Base-by-base conservation (phyloP, 1,140 invertebrate genomes). In the Lanistes nyassanus region DNA sequence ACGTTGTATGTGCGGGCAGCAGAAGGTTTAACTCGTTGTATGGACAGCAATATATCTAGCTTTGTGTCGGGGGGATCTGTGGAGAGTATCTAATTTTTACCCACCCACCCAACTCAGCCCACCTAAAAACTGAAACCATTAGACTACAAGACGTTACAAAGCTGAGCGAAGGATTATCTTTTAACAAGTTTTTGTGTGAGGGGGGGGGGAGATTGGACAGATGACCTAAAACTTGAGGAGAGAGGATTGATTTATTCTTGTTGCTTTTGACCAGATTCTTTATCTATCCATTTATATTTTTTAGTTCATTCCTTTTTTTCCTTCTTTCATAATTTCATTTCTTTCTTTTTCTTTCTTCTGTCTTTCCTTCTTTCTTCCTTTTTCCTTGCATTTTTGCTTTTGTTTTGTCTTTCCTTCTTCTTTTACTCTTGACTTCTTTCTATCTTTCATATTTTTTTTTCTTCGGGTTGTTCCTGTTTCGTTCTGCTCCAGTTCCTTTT, bases 1-100 rank as follows among this genome's bases (percentile, higher is more conserved):
- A n/a, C 2, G 16, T 11, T 29, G 23, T 11, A 23, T 64, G 34
- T 26, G 11, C 13, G 13, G 53, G n/a, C n/a, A n/a, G n/a, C n/a
- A 55, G 53, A 16, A 16, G 53, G 53, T 55, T 16, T 55, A n/a
- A 13, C 13, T 13, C n/a, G 34, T 62, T 62, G 58, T 31, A n/a
- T 29, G 58, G 58, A 62, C 34, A n/a, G n/a, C 58, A n/a, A 62
- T 62, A 62, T 29, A n/a, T 62, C 58, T n/a, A 62, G 26, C 58
- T 13, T 31, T 31, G n/a, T n/a, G n/a, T n/a, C n/a, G n/a, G n/a
- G n/a, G n/a, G n/a, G n/a, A n/a, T n/a, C n/a, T n/a, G n/a, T n/a
- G n/a, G n/a, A n/a, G n/a, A n/a, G n/a, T n/a, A n/a, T n/a, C n/a
- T n/a, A n/a, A n/a, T n/a, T n/a, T n/a, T n/a, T n/a, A n/a, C n/a